Conservation (phyloP, 2,113 vertebrate species). For the Nematolebias whitei region DNA sequence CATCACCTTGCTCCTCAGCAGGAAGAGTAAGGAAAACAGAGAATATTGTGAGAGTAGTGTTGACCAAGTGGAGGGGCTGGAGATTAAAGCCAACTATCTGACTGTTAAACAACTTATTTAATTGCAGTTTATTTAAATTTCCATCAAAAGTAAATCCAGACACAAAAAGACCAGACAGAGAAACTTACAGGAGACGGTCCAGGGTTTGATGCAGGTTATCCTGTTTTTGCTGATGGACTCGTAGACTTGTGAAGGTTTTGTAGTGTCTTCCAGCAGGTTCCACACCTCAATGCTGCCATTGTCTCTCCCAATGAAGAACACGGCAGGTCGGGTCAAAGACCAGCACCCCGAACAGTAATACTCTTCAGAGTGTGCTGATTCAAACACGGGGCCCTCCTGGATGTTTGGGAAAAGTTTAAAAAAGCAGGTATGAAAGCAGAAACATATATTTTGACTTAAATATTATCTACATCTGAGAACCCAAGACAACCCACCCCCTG, state of each 20-base stretch:
- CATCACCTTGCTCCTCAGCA: background rate
- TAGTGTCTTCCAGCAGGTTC: conserved; percentile 89
- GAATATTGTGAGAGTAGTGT: background rate
- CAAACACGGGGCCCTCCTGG: conserved; percentile 84
- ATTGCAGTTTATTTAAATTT: too few relatives aligned
- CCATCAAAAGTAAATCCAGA: too few relatives aligned
- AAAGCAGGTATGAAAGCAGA: too few relatives aligned
- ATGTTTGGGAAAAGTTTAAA: background rate
- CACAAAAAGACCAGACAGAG: too few relatives aligned
- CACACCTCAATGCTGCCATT: conserved; percentile 91
- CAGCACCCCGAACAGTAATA: conserved; percentile 85
- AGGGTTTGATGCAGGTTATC: conserved; percentile 86
- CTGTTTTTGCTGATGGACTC: conserved; percentile 72
- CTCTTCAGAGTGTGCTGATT: conserved; percentile 76
- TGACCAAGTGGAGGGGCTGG: too few relatives aligned
- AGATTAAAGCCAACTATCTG: too few relatives aligned
- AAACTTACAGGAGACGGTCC: conserved; percentile 83
- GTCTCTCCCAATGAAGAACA: conserved; percentile 89
- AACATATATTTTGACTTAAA: too few relatives aligned
- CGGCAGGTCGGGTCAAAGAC: conserved; percentile 88
- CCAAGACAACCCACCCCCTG: too few relatives aligned
- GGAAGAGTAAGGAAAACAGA: background rate
- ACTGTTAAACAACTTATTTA: too few relatives aligned
- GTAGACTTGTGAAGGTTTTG: conserved; percentile 80
- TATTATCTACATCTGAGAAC: too few relatives aligned